A percentile compares a stretch with the other conserved stretches of the same genome.
These are phyloP conservation scores for Isaurus tuberculatus DNA, from an alignment of 92 coral and sea anemone genomes.

Conservation along the genomic window DNA sequence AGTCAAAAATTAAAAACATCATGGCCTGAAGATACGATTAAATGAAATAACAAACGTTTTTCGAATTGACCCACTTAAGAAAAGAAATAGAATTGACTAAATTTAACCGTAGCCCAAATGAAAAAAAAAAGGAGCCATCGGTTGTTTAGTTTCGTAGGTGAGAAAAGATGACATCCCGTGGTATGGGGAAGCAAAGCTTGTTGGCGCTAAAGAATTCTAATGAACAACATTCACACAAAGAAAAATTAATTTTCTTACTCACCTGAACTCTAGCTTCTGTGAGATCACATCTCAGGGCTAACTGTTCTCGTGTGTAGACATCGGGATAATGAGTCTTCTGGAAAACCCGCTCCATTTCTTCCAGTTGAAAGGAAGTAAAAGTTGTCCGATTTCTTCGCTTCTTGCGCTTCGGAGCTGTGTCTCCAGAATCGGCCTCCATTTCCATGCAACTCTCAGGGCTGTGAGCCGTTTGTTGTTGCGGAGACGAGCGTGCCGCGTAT, in stretches of 20 bases:
- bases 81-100: not conserved
- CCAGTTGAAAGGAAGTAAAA: conserved; percentile 97
- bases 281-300: conserved; percentile 93
- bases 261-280: conserved; percentile 99
- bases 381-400: conserved; percentile 98
- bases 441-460: conserved; percentile 79
- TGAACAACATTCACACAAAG: not conserved
- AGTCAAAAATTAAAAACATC: not conserved
- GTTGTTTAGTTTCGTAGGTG: not conserved
- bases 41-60: not conserved
- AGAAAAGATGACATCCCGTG: not conserved
- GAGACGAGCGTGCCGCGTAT: conserved; percentile 54
- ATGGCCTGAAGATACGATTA: not conserved
- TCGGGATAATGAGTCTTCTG: conserved; percentile 99
- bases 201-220: not conserved
- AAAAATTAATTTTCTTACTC: conserved; percentile 26
- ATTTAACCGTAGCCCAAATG: not conserved
- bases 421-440: conserved; percentile 83
- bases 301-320: conserved; percentile 97
- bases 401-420: conserved; percentile 94
- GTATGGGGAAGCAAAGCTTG: not conserved
- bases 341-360: conserved; percentile 98
- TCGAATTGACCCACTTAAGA: not conserved
- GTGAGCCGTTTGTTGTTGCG: conserved; percentile 68
- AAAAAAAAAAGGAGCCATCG: not conserved